Base-by-base conservation (phyloP, 1,140 invertebrate genomes). In the Macrocentrus cingulum region DNA sequence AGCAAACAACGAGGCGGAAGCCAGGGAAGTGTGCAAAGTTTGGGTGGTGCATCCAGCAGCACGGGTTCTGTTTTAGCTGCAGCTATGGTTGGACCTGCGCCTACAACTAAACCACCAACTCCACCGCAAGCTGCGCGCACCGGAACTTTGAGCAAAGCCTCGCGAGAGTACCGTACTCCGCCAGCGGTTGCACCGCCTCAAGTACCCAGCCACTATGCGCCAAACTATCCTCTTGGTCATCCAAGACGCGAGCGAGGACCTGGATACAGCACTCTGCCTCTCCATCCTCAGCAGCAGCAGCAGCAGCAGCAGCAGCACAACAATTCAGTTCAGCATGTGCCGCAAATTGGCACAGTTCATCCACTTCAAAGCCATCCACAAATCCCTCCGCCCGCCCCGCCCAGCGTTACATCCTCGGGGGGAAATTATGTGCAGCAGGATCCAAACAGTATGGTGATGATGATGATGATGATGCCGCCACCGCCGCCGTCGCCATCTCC, bases 161-260 rank as follows among this genome's bases (percentile, higher is more conserved):
- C 88, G 1, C 84, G 91, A 41, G 93, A 94, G 69, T 97, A 97
- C 79, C 85, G 95, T 61, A 94, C 95, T 16, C 92, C 93, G 11
- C 94, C 95, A 7, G 93, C 92, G 34, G 94, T 98, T 11, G 94
- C 94, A 22, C 96, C 96, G 6, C 95, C 95, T 9, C 91, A 93
- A 79, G 90, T 97, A 48, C 95, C 95, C 2, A 93, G 91, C 68
- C 94, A 96, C 77, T 97, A 97, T 80, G 93, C 92, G 9, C 93
- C 94, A 5, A 96, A 95, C 80, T 96, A 94, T 81, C 92, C 94
- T 2, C 80, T 92, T 53, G 90, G 89, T 0, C 89, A 91, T 82
- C 87, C 88, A 1, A 80, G 87, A 66, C 82, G 87, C 18, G 83
- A 91, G 62, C 82, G 91, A 32, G 89, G 88, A n/a, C 87, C 88